phyloP scores from a whole-genome alignment of 1,140 invertebrate genomes.

The Ptiloglossa arizonensis region DNA sequence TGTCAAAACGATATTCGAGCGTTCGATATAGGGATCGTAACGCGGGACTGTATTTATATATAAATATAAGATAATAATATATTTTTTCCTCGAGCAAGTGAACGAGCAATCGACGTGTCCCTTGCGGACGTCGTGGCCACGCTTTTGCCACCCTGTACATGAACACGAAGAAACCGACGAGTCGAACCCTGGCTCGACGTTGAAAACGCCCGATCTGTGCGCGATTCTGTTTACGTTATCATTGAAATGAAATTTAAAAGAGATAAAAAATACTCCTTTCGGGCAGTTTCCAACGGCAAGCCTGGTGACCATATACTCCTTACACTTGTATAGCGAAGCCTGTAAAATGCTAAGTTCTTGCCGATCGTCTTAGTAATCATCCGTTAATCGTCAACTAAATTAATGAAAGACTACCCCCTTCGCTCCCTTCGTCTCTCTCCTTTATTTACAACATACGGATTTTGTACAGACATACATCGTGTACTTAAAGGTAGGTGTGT shows the following conservation, averaged over 20 bases:
- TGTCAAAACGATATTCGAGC: background rate
- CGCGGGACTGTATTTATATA: conserved; percentile 64
- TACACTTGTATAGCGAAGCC: conserved; percentile 56
- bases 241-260: too few species aligned
- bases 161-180: conserved; percentile 10
- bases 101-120: too few species aligned
- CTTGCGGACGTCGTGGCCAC: too few species aligned
- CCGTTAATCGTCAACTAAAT: conserved; percentile 39
- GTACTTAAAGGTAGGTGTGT: conserved; percentile 59
- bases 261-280: conserved; percentile 4
- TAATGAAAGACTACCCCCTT: background rate
- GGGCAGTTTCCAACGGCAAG: conserved; percentile 40
- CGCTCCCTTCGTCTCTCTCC: conserved; percentile 41
- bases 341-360: conserved; percentile 71
- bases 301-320: background rate
- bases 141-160: conserved; percentile 33
- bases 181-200: background rate
- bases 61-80: conserved; percentile 69
- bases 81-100: conserved; percentile 39
- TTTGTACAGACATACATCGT: conserved; percentile 68
- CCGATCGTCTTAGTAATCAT: conserved; percentile 45
- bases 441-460: conserved; percentile 64
- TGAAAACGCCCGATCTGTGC: background rate
- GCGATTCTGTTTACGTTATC: too few species aligned
- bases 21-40: background rate